A percentile compares a stretch with the other conserved stretches of the same genome.
Evolutionary conservation across 2,113 vertebrate genomes (phyloP).

Genomic region (Peromyscus polionotus): DNA sequence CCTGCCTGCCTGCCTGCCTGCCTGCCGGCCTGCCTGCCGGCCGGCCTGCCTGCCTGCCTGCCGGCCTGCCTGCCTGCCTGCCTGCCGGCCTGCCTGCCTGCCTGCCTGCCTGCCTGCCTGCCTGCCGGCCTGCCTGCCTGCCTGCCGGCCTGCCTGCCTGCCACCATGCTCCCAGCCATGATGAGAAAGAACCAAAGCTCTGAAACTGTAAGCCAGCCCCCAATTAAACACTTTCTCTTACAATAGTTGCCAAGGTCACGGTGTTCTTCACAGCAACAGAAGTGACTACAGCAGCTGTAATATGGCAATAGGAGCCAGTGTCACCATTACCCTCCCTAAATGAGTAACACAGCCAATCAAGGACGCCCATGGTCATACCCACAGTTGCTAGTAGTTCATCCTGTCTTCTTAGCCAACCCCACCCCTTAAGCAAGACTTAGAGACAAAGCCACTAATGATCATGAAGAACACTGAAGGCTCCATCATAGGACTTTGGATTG

Average conservation of each 20-base stretch:
- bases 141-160: background rate
- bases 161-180: background rate
- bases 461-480: background rate
- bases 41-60: too few species aligned
- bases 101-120: too few species aligned
- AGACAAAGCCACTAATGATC: background rate
- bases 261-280: background rate
- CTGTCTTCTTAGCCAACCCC: background rate
- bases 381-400: background rate
- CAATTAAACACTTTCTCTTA: background rate
- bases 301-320: background rate
- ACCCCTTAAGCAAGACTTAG: background rate
- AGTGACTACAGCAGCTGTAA: background rate
- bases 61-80: too few species aligned
- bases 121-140: too few species aligned
- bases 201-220: background rate
- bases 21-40: too few species aligned
- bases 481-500: background rate
- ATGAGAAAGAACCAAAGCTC: background rate
- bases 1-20: background rate
- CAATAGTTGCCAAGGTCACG: background rate
- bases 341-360: slow-evolving; percentile 3
- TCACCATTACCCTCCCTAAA: slow-evolving; percentile 11
- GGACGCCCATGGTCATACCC: background rate
- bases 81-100: too few species aligned